Base-by-base conservation (phyloP, 1,140 invertebrate genomes). In the Copidosoma floridanum region DNA sequence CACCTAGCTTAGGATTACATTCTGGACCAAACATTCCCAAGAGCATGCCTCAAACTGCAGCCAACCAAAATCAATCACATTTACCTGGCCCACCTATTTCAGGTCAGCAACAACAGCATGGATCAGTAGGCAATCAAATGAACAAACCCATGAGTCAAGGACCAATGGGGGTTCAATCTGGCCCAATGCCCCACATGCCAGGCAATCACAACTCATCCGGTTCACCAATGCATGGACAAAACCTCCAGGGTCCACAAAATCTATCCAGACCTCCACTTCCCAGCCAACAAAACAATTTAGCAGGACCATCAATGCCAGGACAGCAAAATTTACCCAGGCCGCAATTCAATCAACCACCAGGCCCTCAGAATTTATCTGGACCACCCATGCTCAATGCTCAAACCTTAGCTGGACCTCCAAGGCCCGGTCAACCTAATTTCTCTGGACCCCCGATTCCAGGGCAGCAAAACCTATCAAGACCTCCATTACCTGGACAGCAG, bases 321-420 rank as follows among this genome's bases (percentile, higher is more conserved):
- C 65, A 67, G 48, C 51, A 63, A 62, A 43, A 64, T 46, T 68
- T 66, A 11, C 67, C 71, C 2, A 67, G 65, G 6, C 66, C 67
- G 5, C 35, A 38, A 40, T 26, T 4, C 40, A 40, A 40, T 40
- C 21, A 38, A 38, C 2, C 35, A 59, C 12, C 68, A 66, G 53
- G 60, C 20, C 72, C 72, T 53, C 63, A 66, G 47, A 61, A 65
- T 63, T 66, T 61, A 20, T 56, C 60, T 64, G 35, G 48, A 29
- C 26, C 20, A 47, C 37, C 27, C 32, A 1, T 23, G 20, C 7
- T 26, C 18, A 18, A 44, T 1, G 50, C 43, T 29, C 59, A 57
- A 52, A 52, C 35, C 52, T 55, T 65, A 73, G 77, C 75, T 27
- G 77, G 77, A 66, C 79, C 78, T 16, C 75, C 75, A 20, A 71